Base-by-base conservation (phyloP, 1,140 invertebrate genomes). In the Cyclargus thomasi region DNA sequence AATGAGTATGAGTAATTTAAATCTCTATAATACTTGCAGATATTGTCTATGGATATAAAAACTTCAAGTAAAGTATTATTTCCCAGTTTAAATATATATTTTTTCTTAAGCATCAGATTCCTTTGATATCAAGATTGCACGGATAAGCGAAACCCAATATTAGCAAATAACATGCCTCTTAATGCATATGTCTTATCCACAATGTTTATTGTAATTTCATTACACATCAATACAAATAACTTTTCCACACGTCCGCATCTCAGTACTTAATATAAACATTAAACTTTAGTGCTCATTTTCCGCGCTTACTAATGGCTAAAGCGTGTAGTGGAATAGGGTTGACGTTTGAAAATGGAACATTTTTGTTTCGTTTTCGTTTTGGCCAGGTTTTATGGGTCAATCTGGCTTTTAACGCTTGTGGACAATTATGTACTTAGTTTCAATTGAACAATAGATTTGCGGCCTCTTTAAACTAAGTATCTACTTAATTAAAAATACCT, bases 191-290 rank as follows among this genome's bases (percentile, higher is more conserved):
- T 59, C 55, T 59, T 59, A 59, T 59, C 55, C 55, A 53, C 29
- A 29, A 66, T 35, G 55, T 66, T 66, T 57, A 66, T 66, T 66
- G 65, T 57, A 29, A 66, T 66, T 55, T 57, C 23, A 57, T 57
- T 57, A 57, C 53, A 57, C 65, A 66, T 66, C 64, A 57, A 66
- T 65, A 65, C 20, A 75, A 65, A 70, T 74, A 77, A 73, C 75
- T 77, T 75, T 72, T 71, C 74, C 73, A 70, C 75, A 75, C 69
- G 73, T 65, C 68, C 23, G 23, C 67, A 53, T 70, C 64, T 74
- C 74, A 59, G 55, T 77, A 78, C 71, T 82, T 83, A 79, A 80
- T 83, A 85, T 86, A 86, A 88, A 87, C 85, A 86, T 86, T 83
- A 81, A 86, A 86, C 79, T 86, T 88, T 83, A 88, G 73, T 82